Evolutionary conservation across 2,797 vertebrate genomes (phyloP).

Genomic region (Luscinia luscinia): DNA sequence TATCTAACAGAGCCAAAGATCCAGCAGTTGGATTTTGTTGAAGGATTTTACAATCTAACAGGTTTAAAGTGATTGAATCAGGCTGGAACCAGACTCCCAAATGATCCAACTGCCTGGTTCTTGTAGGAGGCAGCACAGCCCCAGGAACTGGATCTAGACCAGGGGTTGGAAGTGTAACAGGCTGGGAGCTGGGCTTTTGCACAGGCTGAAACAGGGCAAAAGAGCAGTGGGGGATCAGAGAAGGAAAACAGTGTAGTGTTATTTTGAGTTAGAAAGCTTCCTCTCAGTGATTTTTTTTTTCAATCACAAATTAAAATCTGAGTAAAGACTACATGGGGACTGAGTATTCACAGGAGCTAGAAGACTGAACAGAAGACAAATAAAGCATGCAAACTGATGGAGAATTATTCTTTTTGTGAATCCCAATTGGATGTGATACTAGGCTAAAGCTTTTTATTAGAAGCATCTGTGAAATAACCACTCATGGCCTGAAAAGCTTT

Average conservation of each 20-base stretch:
- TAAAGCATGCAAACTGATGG: background rate
- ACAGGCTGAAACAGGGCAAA: background rate
- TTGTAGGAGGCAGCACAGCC: background rate
- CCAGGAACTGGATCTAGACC: background rate
- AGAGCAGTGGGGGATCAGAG: background rate
- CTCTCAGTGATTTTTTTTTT: background rate
- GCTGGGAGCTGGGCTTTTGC: background rate
- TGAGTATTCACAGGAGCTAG: background rate
- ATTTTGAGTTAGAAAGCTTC: background rate
- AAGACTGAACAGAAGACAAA: background rate
- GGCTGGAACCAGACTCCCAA: accelerated
- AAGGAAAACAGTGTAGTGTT: background rate
- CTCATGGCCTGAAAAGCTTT: background rate
- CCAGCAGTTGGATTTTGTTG: background rate
- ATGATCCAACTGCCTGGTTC: background rate
- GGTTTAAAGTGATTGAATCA: background rate
- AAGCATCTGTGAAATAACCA: background rate
- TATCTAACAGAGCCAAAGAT: background rate
- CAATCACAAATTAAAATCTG: background rate
- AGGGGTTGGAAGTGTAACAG: background rate
- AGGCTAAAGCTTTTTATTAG: background rate
- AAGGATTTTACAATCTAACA: background rate
- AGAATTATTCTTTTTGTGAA: background rate
- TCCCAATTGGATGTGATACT: background rate
- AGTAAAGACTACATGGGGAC: background rate